phyloP scores from a whole-genome alignment of 1,140 invertebrate genomes.

The Penaeus vannamei region DNA sequence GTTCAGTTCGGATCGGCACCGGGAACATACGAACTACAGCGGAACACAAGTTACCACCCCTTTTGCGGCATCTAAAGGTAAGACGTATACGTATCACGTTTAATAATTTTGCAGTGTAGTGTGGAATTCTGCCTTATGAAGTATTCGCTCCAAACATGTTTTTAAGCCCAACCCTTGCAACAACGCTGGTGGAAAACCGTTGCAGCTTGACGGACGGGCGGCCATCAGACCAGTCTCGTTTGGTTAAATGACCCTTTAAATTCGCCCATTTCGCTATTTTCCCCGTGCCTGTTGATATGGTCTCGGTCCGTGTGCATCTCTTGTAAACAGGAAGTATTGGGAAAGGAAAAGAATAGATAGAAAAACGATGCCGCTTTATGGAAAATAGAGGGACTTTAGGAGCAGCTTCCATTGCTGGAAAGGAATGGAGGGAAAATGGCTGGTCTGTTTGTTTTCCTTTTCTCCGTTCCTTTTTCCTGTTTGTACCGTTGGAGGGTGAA shows the following conservation, averaged over 20 bases:
- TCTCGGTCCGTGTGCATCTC: no score
- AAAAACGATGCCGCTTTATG: no score
- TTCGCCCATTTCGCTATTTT: no score
- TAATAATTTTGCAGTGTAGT: neutral
- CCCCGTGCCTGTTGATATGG: no score
- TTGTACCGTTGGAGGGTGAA: neutral
- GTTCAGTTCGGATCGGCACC: no score
- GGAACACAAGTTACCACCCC: no score
- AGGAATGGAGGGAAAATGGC: neutral
- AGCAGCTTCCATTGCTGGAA: neutral
- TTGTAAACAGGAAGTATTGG: neutral
- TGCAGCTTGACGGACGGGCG: no score
- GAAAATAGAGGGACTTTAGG: neutral
- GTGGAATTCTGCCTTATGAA: neutral
- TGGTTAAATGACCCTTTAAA: no score
- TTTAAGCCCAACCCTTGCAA: neutral
- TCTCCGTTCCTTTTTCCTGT: neutral
- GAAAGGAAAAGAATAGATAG: neutral
- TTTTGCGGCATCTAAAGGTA: no score
- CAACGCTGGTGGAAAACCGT: neutral
- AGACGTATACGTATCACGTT: no score
- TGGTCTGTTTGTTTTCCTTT: neutral
- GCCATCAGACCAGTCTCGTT: no score
- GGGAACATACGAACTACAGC: no score
- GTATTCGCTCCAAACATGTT: neutral